Base-by-base conservation (phyloP, 2,797 vertebrate genomes). In the Sarcoramphus papa region DNA sequence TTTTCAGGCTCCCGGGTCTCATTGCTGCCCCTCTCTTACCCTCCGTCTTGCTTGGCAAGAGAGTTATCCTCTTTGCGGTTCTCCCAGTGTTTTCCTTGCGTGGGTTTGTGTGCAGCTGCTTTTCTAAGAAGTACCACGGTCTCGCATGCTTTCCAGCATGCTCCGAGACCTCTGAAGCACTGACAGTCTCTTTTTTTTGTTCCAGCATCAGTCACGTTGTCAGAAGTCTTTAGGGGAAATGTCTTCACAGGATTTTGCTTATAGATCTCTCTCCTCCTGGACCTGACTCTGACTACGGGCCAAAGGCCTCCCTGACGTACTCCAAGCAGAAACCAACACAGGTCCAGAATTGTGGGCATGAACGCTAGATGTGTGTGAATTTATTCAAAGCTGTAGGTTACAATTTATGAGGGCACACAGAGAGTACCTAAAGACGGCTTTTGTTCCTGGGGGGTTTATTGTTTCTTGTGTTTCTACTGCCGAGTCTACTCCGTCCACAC, bases 91-190 rank as follows among this genome's bases (percentile, higher is more conserved):
- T 67, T 25, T 35, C 35, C n/a, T 33, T 19, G 16, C 19, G 3
- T 1, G 17, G n/a, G 9, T 12, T 50, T 25, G 7, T 4, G 5
- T 22, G n/a, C 35, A 14, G 33, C 68, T 67, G 57, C 59, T 60
- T 62, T 24, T 21, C 11, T 16, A 28, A 43, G 54, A n/a, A 37
- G 15, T 6, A 27, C 25, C 28, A 19, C 0, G 0, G 17, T 2
- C 60, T 21, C 25, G 6, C 9, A 3, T 0, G 10, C 17, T 56
- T 65, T 11, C 57, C 35, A 64, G 72, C n/a, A 22, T 0, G 1
- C 68, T 43, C 31, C 5, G 1, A 40, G 11, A 28, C 24, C 33
- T 63, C 48, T 23, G 40, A 51, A 43, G 37, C 35, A 17, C 27
- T 3, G 20, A 25, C 10, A 24, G 33, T 4, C 24, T 43, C 28